Base-by-base conservation (phyloP, 2,888 invertebrate genomes). In the Ypsolopha scabrella region DNA sequence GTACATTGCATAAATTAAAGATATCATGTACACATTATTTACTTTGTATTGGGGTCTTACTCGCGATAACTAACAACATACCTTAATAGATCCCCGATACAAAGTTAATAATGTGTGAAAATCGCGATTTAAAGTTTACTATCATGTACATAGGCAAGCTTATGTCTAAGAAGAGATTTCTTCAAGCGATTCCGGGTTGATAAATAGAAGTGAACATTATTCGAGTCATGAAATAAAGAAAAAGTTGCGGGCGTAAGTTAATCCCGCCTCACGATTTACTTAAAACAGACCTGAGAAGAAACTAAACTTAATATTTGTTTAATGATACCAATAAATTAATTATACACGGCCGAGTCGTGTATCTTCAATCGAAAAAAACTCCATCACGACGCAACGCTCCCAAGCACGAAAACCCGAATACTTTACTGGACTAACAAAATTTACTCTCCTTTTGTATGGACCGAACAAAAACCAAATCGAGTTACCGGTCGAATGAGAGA, bases 381-480 rank as follows among this genome's bases (percentile, higher is more conserved):
- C 49, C 62, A 47, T 75, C 80, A 77, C 75, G 82, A 78, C 53
- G 7, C 35, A 9, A 4, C 10, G 65, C 68, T 70, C 68, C 63
- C 68, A 63, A 61, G 64, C 76, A 76, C 75, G 77, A 75, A 10
- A 9, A 35, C 7, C 13, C n/a, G 9, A 48, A 48, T 34, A 50
- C 50, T 11, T 34, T 36, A 44, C 57, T 60, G 60, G 57, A 67
- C 82, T 85, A 85, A 86, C 82, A 71, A 82, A 82, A 77, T 85
- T 85, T 86, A 75, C 68, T 68, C 63, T 66, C 75, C 24, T 71
- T 76, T 82, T 85, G 82, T 85, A 64, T 58, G 51, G 52, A 52
- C 54, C 56, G 67, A 61, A 80, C 75, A 83, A 86, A 86, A 86
- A 86, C 73, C 78, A 85, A 86, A 86, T 86, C 86, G 78, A 86